Conservation (phyloP, 2,888 invertebrate species). For the Agrochola lychnidis region DNA sequence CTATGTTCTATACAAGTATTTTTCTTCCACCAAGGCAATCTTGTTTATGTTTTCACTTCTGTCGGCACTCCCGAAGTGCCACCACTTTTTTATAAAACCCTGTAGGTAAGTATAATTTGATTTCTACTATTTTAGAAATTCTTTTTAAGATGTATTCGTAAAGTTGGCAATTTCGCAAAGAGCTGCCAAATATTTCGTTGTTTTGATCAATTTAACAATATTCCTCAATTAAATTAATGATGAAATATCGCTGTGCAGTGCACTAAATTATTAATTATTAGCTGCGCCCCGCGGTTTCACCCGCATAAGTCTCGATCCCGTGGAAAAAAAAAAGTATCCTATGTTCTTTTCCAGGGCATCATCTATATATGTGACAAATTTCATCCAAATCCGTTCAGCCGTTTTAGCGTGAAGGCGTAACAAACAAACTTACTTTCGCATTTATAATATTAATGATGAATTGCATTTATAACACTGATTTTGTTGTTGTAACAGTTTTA, state of each 20-base stretch:
- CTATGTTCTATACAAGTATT: too few species aligned
- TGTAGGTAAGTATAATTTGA: background rate
- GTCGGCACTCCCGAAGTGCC: too few species aligned
- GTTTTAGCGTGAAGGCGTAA: too few species aligned
- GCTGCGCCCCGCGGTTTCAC: too few species aligned
- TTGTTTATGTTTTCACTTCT: too few species aligned
- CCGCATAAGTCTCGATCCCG: too few species aligned
- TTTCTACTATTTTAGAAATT: background rate
- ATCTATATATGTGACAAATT: too few species aligned
- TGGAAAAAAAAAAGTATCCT: too few species aligned
- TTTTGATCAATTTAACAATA: background rate
- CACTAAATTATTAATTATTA: background rate
- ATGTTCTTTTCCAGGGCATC: too few species aligned
- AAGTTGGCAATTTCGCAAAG: background rate
- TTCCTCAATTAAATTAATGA: background rate
- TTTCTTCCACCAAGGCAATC: too few species aligned
- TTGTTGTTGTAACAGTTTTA: background rate
- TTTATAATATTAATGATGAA: background rate
- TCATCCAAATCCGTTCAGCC: too few species aligned
- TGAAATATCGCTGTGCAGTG: background rate
- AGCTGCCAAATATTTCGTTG: background rate
- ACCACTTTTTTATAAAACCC: background rate
- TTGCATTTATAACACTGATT: background rate
- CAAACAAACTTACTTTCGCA: too few species aligned
- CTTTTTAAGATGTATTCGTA: background rate